These are phyloP conservation scores for Embiotoca jacksoni DNA, from an alignment of 2,113 vertebrate species.

Conservation along the genomic window DNA sequence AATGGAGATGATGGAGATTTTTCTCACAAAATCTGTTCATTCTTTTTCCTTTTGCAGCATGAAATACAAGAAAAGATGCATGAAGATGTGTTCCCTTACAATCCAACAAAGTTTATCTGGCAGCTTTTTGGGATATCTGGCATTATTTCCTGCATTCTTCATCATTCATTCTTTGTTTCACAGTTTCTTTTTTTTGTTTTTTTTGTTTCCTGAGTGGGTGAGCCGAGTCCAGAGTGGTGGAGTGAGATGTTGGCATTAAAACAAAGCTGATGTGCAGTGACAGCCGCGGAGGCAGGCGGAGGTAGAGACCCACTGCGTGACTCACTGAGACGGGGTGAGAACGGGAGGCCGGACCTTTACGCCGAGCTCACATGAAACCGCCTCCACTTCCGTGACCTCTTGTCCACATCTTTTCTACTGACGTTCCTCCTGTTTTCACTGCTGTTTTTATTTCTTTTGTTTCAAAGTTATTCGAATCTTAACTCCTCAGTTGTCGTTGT, in stretches of 20 bases:
- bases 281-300: conserved; percentile 58
- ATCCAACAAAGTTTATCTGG: not conserved
- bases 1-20: not conserved
- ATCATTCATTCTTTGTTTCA: not conserved
- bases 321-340: conserved; percentile 43
- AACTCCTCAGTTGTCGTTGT: not conserved
- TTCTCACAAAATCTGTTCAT: not conserved
- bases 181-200: not conserved
- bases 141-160: not conserved
- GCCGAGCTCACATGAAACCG: conserved; percentile 20
- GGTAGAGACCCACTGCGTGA: conserved; percentile 39
- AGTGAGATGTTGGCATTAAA: conserved; percentile 46
- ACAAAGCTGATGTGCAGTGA: conserved; percentile 61
- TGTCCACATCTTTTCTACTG: conserved; percentile 4
- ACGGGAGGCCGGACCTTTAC: conserved; percentile 24
- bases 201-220: conserved; percentile 28
- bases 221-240: conserved; percentile 24
- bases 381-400: conserved; percentile 14
- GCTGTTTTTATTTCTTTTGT: not conserved
- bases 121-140: not conserved
- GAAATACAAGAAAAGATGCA: too few species aligned
- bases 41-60: not conserved
- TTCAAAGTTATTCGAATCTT: not conserved
- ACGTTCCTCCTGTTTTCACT: not conserved
- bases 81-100: not conserved